A percentile compares a stretch with the other conserved stretches of the same genome.
These are phyloP conservation scores for Clepsis dumicolana DNA, from an alignment of 2,888 invertebrate species.

Conservation along the genomic window DNA sequence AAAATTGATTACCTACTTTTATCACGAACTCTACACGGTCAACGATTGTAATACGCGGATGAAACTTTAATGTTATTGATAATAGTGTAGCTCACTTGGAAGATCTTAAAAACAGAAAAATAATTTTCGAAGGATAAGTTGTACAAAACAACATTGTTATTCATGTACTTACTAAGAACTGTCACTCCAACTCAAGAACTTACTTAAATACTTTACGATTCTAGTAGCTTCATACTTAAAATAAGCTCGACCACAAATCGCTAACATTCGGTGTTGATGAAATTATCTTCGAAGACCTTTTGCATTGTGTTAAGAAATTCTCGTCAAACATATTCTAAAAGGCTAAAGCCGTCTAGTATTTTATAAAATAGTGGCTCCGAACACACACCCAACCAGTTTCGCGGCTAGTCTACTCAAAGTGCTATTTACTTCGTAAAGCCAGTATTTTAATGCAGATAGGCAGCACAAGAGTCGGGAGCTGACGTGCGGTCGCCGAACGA, in stretches of 20 bases:
- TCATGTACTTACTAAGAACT: constrained; percentile 6
- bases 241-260: not conserved
- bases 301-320: constrained; percentile 36
- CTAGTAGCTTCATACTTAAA: constrained; percentile 7
- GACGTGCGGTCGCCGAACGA: constrained; percentile 48
- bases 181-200: not conserved
- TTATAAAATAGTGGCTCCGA: constrained; percentile 41
- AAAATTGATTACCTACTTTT: constrained; percentile 9
- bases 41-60: not conserved
- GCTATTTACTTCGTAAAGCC: constrained; percentile 47
- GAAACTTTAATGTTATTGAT: not conserved
- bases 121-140: no score
- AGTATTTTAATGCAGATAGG: constrained; percentile 49
- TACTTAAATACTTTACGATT: constrained; percentile 13
- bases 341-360: constrained; percentile 39
- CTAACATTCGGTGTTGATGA: constrained; percentile 14
- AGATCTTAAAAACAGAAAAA: no score
- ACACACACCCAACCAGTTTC: constrained; percentile 48
- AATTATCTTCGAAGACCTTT: constrained; percentile 34
- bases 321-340: constrained; percentile 27
- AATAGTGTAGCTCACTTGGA: no score
- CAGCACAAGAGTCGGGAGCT: constrained; percentile 53
- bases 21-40: not conserved
- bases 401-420: constrained; percentile 44
- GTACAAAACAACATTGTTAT: no score